Percentiles rank a stretch among this genome's conserved stretches.
phyloP scores from a whole-genome alignment of 2,888 invertebrate genomes.

The Drosophila melanosoma region DNA sequence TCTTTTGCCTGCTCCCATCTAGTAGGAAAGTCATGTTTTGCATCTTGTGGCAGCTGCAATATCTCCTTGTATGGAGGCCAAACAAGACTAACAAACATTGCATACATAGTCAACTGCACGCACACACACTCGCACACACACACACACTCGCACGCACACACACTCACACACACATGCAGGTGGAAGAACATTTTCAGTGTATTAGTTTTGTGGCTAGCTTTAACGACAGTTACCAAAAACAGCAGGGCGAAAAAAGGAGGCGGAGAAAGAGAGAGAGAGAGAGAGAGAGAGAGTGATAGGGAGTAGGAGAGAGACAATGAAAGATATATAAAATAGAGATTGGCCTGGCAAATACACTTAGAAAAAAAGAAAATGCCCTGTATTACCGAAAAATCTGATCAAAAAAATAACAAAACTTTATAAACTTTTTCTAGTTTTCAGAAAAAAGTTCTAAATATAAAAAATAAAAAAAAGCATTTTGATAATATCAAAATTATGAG shows the following conservation, averaged over 20 bases:
- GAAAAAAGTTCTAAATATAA: background rate
- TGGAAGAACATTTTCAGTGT: constrained; percentile 50
- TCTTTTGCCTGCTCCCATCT: constrained; percentile 43
- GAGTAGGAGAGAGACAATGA: background rate
- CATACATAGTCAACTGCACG: constrained; percentile 52
- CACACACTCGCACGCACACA: constrained; percentile 10
- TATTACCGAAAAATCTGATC: background rate
- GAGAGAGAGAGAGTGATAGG: background rate
- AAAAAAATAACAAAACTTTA: background rate
- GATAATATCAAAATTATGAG: background rate
- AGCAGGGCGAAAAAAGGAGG: background rate
- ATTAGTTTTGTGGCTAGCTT: constrained; percentile 67
- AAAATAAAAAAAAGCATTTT: background rate
- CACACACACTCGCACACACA: constrained; percentile 20
- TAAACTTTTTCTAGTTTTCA: background rate
- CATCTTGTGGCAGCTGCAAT: constrained; percentile 79
- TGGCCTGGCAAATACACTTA: background rate
- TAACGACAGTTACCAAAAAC: constrained; percentile 47
- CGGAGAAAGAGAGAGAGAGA: background rate
- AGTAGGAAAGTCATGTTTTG: constrained; percentile 73
- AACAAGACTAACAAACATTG: constrained; percentile 62
- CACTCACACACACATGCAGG: constrained; percentile 32
- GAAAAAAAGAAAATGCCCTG: background rate
- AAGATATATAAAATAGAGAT: background rate
- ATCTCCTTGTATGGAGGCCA: constrained; percentile 66